Evolutionary conservation across 2,888 invertebrate genomes (phyloP), one percentile per base, ranked within the genome.

Genomic region (Netelia virgata): DNA sequence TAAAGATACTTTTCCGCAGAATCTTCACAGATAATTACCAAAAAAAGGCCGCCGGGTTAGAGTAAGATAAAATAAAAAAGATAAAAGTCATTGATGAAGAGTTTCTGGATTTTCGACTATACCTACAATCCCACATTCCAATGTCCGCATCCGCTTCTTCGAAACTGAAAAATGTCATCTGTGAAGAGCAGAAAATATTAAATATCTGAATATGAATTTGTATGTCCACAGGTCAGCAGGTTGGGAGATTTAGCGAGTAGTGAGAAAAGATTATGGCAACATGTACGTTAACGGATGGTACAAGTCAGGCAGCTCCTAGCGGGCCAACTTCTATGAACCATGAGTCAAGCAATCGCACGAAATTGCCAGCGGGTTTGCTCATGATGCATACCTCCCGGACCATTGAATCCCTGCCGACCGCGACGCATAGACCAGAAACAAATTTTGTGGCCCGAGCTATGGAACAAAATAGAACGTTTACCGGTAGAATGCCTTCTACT

Each of bases 401-500:
- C 5, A 36, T 79, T 28, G 79, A 81, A 47, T 28, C 83, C 41
- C 61, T 43, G 36, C 82, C 87, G 6, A 81, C 82, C 0, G 72
- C 79, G 8, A 82, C 85, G 8, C 86, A 85, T 73, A 70, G 81
- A 75, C 75, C 70, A 0, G 82, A 84, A 14, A 59, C 73, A 20
- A 86, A 81, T 69, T 83, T 85, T 43, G 77, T 74, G 1, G 80
- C 86, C 14, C 68, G 85, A 76, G 88, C 91, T 0, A 88, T 88
- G 6, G 91, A 91, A 75, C 88, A 90, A 43, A 88, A 88, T 28
- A 61, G 75, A 47, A 84, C 90, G 61, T 88, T 93, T 41, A 86
- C 91, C 23, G 89, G 88, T 76, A 93, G 92, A 68, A 89, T 93
- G 70, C 90, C 93, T n/a, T 90, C 92, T 6, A 94, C 90, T 95